These are phyloP conservation scores for Phaetusa simplex DNA, from an alignment of 2,113 vertebrate genomes.

Conservation along the genomic window DNA sequence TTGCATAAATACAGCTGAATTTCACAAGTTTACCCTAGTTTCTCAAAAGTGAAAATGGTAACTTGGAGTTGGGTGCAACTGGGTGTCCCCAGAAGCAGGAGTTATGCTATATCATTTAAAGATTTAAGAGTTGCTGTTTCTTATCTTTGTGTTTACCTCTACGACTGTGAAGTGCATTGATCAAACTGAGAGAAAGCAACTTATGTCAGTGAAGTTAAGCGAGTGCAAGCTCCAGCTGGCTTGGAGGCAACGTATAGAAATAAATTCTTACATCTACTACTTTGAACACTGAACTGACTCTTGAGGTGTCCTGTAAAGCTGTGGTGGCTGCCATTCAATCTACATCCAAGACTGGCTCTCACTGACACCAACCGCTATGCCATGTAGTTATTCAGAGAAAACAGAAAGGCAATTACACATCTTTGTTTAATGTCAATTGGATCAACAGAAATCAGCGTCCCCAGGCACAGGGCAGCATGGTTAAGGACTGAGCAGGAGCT, in stretches of 20 bases:
- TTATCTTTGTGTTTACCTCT: neutral
- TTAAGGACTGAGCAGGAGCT: neutral
- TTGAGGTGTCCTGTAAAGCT: neutral
- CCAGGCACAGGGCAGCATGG: neutral
- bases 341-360: neutral
- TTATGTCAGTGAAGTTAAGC: neutral
- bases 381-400: neutral
- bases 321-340: neutral
- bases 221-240: neutral
- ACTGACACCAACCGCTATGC: neutral
- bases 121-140: neutral
- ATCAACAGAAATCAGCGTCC: neutral
- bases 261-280: neutral
- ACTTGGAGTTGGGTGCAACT: neutral
- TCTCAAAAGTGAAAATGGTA: neutral
- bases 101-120: neutral
- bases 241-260: neutral
- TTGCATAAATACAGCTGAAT: neutral
- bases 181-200: neutral
- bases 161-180: neutral
- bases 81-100: neutral
- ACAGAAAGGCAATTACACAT: neutral
- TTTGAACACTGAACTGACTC: neutral
- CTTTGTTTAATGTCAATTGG: neutral
- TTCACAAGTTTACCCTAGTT: neutral